A percentile compares a stretch with the other conserved stretches of the same genome.
phyloP scores from a whole-genome alignment of 2,113 vertebrate genomes.

The Eudorcas thomsonii region DNA sequence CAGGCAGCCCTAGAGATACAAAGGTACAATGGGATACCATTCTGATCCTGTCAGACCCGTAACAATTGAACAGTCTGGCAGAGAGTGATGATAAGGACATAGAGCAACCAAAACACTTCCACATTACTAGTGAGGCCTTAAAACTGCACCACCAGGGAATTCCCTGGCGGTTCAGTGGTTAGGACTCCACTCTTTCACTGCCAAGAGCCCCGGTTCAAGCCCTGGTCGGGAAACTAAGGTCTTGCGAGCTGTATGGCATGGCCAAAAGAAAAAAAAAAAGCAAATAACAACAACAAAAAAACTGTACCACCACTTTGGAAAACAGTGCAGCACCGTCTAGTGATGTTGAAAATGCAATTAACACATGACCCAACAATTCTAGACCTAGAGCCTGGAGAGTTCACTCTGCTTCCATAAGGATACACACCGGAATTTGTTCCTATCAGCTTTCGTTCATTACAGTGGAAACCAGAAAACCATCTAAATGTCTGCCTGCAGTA shows the following conservation, averaged over 20 bases:
- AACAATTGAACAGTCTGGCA: background rate
- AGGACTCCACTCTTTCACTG: background rate
- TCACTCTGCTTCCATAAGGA: accelerated
- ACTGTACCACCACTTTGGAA: background rate
- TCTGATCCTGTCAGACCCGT: accelerated
- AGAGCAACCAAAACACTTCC: background rate
- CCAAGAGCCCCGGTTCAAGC: background rate
- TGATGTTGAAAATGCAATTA: background rate
- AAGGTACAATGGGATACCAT: background rate
- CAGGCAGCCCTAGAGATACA: background rate
- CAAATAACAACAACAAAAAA: background rate
- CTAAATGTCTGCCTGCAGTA: background rate
- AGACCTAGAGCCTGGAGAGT: background rate
- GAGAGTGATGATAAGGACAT: accelerated
- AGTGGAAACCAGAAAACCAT: background rate
- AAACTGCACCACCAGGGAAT: background rate
- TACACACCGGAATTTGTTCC: accelerated
- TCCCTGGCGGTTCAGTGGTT: background rate
- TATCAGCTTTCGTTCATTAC: accelerated
- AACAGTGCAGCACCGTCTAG: background rate
- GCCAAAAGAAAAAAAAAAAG: background rate
- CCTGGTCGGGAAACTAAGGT: background rate
- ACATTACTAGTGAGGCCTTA: accelerated
- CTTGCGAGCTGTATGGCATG: background rate
- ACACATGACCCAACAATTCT: background rate